Conservation (phyloP, 2,113 vertebrate genomes). For the Elachura formosa region DNA sequence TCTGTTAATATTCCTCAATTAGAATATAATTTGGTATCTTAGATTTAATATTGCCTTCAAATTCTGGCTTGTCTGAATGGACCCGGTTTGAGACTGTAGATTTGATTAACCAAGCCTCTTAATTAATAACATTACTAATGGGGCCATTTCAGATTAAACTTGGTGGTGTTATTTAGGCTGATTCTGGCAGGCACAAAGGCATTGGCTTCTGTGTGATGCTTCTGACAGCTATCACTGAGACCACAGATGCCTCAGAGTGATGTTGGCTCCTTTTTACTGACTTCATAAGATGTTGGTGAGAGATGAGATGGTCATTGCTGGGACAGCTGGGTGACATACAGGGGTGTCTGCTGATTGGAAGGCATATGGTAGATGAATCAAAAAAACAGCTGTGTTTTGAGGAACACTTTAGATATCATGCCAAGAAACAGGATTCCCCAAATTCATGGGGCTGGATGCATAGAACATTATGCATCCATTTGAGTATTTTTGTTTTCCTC, state of each 20-base stretch:
- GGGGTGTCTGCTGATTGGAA: background rate
- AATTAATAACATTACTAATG: fast-evolving
- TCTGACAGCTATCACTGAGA: background rate
- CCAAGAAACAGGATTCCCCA: background rate
- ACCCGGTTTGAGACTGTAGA: background rate
- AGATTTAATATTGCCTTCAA: background rate
- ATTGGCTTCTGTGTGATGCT: background rate
- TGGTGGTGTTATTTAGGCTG: background rate
- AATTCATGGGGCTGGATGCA: background rate
- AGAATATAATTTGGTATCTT: background rate
- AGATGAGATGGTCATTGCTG: background rate
- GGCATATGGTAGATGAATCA: background rate
- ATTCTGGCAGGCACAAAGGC: background rate
- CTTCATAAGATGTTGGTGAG: background rate
- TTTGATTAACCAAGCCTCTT: background rate
- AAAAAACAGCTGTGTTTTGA: background rate
- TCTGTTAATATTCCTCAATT: background rate
- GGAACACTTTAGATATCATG: background rate
- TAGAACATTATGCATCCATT: background rate
- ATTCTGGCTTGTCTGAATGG: background rate
- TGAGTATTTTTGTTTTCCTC: background rate
- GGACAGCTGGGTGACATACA: background rate
- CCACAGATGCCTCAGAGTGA: background rate
- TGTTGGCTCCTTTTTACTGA: background rate
- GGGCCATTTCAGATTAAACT: background rate